A percentile compares a stretch with the other conserved stretches of the same genome.
These are phyloP conservation scores for Catonia carolina DNA, from an alignment of 2,888 invertebrate genomes.

Conservation along the genomic window DNA sequence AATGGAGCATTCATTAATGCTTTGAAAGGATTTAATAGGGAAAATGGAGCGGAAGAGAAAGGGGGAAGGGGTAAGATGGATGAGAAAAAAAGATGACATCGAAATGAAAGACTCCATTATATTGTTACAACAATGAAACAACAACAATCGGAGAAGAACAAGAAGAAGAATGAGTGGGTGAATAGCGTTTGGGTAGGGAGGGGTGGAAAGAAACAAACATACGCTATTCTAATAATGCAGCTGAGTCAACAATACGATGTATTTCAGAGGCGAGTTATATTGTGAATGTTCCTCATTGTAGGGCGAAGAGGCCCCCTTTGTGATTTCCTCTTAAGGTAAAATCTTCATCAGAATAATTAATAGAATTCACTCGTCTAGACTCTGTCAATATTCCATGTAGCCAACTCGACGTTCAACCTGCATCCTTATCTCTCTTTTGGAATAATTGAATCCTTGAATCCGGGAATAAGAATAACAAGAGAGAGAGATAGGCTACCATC, in stretches of 20 bases:
- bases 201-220: slow-evolving; percentile 10
- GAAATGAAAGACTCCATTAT: slow-evolving; percentile 19
- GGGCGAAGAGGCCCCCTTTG: slow-evolving; percentile 14
- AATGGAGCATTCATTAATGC: slow-evolving; percentile 21
- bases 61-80: slow-evolving; percentile 4
- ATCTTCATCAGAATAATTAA: slow-evolving; percentile 21
- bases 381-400: slow-evolving; percentile 7
- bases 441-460: slow-evolving; percentile 11
- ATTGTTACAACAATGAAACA: slow-evolving; percentile 19
- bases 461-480: too few relatives aligned
- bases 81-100: slow-evolving; percentile 15
- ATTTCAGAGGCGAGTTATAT: slow-evolving; percentile 14
- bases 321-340: slow-evolving; percentile 7
- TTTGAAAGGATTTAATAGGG: slow-evolving; percentile 21
- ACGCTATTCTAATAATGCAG: slow-evolving; percentile 18
- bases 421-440: background rate
- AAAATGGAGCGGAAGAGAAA: slow-evolving; percentile 20
- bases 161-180: background rate
- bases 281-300: slow-evolving; percentile 12
- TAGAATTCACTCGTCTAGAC: slow-evolving; percentile 12
- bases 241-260: slow-evolving; percentile 13
- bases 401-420: background rate
- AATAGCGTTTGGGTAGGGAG: background rate
- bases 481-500: too few relatives aligned
- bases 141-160: slow-evolving; percentile 3